Evolutionary conservation across 2,888 invertebrate species (phyloP), one percentile per base, ranked within the genome.

Genomic region (Athetis lepigone): DNA sequence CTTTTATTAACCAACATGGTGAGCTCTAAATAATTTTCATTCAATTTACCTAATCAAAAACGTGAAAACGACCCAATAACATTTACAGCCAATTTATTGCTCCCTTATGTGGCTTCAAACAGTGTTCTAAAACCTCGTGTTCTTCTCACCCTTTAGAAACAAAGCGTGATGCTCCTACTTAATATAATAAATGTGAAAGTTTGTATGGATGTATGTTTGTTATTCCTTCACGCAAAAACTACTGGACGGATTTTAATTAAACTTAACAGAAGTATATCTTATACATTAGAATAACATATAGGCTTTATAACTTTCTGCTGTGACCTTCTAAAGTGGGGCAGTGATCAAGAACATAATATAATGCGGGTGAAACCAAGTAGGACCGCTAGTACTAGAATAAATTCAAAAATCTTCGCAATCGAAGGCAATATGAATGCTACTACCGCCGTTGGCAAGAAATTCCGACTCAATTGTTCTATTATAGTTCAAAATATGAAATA

Each of bases 401-500:
- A 62, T 39, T 19, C n/a, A 4, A 46, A 76, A 71, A 51, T 43
- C 18, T 43, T 47, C 23, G 49, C 65, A 55, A 58, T 55, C 46
- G 21, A 54, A 52, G 43, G 16, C 73, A 67, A 71, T 61, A 49
- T 45, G 42, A 56, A 37, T 47, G 36, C 23, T 47, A 8, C 7
- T 39, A 64, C 21, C 18, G 72, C 72, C 57, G 9, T 2, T 25
- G 73, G 72, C 77, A 11, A 18, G 7, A 58, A 58, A 77, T 77
- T 43, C 42, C 57, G 47, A 37, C 40, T 56, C 77, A 45, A 72
- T 66, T 59, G 73, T 59, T 65, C 47, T 55, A 55, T 65, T 59
- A 72, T 64, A 56, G 43, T 54, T 58, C 65, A 45, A 52, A 43
- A 58, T 60, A 50, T 63, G 37, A 52, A 63, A 76, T 76, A 67